A percentile compares a stretch with the other conserved stretches of the same genome.
Conservation (phyloP, 1,140 invertebrate genomes). For the Drosophila kohkoa region DNA sequence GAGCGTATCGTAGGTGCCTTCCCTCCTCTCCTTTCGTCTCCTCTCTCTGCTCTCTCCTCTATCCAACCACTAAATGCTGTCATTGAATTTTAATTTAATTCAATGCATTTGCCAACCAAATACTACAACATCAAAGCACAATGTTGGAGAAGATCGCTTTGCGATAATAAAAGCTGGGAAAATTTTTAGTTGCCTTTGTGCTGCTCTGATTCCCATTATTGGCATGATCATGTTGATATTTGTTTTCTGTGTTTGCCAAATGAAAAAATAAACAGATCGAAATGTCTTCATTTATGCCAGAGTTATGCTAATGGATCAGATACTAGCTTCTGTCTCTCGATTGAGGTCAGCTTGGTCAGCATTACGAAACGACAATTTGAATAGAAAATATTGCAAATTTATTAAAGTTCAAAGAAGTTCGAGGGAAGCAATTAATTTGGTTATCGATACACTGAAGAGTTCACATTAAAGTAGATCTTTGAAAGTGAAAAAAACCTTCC, state of each 20-base stretch:
- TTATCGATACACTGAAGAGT: too few species aligned
- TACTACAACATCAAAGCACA: constrained; percentile 61
- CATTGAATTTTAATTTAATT: constrained; percentile 83
- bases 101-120: constrained; percentile 56
- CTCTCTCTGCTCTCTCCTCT: background rate
- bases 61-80: constrained; percentile 47
- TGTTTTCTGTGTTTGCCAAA: constrained; percentile 38
- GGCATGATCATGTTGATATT: constrained; percentile 70
- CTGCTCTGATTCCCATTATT: constrained; percentile 81
- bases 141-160: constrained; percentile 65
- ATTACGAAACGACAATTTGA: background rate
- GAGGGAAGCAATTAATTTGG: too few species aligned
- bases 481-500: too few species aligned
- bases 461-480: too few species aligned
- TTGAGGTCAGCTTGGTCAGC: constrained; percentile 19
- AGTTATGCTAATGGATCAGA: constrained; percentile 78
- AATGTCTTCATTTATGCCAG: constrained; percentile 80
- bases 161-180: constrained; percentile 81
- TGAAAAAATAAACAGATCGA: constrained; percentile 7
- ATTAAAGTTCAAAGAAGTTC: constrained; percentile 1
- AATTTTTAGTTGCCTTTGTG: constrained; percentile 63
- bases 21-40: background rate
- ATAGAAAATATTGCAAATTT: background rate
- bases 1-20: constrained; percentile 67
- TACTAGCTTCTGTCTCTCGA: constrained; percentile 31